Conservation (phyloP, 2,797 vertebrate genomes). For the Trachops cirrhosus region DNA sequence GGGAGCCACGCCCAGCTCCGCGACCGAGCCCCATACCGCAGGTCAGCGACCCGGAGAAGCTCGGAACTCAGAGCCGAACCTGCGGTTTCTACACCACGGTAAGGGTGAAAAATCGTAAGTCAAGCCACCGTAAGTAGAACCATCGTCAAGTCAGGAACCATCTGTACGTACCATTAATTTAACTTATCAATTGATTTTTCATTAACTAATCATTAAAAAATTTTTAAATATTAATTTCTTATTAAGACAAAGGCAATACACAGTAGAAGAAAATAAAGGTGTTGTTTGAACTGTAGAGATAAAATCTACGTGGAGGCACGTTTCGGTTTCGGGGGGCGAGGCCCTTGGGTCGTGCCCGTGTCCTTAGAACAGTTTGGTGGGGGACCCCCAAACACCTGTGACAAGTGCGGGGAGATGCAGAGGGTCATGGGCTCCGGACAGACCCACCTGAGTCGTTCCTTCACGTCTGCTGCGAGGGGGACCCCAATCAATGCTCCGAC, state of each 20-base stretch:
- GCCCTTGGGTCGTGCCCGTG: neutral
- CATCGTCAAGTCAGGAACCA: neutral
- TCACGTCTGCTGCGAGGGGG: neutral
- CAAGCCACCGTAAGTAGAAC: neutral
- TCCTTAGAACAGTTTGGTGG: neutral
- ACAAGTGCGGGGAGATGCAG: neutral
- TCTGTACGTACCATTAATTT: neutral
- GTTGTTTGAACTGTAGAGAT: neutral
- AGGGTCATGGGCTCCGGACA: neutral
- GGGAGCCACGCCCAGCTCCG: neutral
- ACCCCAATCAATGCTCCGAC: neutral
- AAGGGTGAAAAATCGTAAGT: neutral
- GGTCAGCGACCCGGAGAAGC: no score
- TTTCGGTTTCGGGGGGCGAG: neutral
- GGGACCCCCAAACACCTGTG: no score
- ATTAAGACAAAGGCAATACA: neutral
- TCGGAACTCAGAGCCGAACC: no score
- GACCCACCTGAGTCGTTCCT: neutral
- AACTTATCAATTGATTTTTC: neutral
- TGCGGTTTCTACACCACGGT: no score
- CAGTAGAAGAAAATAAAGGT: neutral
- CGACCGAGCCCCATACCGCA: no score
- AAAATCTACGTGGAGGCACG: neutral
- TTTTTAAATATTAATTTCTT: neutral
- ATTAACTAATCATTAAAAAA: neutral